Evolutionary conservation across 1,140 invertebrate species (phyloP).

Genomic region (Drosophila carrolli): DNA sequence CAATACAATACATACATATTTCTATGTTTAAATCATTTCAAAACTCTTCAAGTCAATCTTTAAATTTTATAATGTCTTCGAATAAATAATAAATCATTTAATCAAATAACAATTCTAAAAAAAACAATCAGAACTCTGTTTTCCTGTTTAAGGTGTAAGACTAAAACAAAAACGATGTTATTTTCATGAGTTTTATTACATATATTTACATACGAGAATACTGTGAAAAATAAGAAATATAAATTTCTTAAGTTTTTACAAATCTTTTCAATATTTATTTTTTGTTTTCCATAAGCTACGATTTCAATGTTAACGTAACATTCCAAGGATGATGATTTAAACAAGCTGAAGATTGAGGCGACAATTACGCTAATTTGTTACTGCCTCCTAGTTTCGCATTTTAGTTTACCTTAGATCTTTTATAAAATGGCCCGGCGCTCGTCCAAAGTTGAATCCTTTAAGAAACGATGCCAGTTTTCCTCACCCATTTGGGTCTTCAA

Average conservation of each 20-base stretch:
- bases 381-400: constrained; percentile 13
- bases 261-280: neutral
- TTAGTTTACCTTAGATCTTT: constrained; percentile 84
- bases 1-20: neutral
- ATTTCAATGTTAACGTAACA: constrained; percentile 17
- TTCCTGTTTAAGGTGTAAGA: neutral
- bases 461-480: constrained; percentile 98
- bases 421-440: constrained; percentile 94
- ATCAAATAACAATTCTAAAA: constrained; percentile 4
- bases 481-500: constrained; percentile 99
- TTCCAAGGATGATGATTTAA: constrained; percentile 27
- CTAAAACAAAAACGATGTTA: no score
- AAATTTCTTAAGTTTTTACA: neutral
- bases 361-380: constrained; percentile 51
- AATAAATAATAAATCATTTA: constrained; percentile 18
- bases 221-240: neutral
- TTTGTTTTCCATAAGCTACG: constrained; percentile 44
- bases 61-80: neutral
- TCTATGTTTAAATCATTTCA: neutral
- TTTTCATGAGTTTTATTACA: no score
- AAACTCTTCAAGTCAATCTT: constrained; percentile 10
- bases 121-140: neutral
- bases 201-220: neutral
- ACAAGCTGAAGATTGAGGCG: constrained; percentile 42
- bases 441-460: constrained; percentile 96